Base-by-base conservation (phyloP, 2,113 vertebrate species). In the Callospermophilus lateralis region DNA sequence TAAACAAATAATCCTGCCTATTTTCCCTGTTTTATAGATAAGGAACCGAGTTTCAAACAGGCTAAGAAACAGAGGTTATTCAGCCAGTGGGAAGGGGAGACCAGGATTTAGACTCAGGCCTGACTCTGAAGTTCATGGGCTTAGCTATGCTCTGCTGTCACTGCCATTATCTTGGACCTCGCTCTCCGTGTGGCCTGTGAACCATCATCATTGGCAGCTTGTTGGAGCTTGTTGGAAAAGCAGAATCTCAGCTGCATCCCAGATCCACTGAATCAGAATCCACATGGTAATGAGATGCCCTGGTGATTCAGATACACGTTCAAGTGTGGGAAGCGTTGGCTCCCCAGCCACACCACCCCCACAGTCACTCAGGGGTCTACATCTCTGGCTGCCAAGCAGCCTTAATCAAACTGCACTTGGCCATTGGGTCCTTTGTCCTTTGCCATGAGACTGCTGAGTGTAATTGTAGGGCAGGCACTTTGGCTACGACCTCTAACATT, bases 401-500 rank as follows among this genome's bases (percentile, higher is more conserved):
- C 85, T 94, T 93, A 45, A 45, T 95, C 95, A 96, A 70, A 73
- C 61, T 30, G 39, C 28, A 83, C 73, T 87, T 84, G 92, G 93
- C 65, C 34, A 19, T 34, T 34, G 45, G 4, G 58, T 94, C 78
- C 76, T 97, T 90, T 96, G 72, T 96, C 94, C 90, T 95, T 73
- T 90, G 87, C 80, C 45, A n/a, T 0, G 15, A 77, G 92, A 74
- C 79, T 26, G 88, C 90, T 94, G 94, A 67, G 87, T 55, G 4
- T 90, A 95, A 96, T 95, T 84, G 68, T 39, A 74, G 80, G 4
- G 17, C 77, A 85, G 58, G 63, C 6, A 15, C 84, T 94, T 74
- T 90, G 80, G 83, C 84, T 28, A 20, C 32, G 73, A 58, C 85
- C 90, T 84, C 92, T 90, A 89, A 96, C 97, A 94, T 92, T 48